phyloP scores from a whole-genome alignment of 2,888 invertebrate genomes.

The Drosophila lutescens region DNA sequence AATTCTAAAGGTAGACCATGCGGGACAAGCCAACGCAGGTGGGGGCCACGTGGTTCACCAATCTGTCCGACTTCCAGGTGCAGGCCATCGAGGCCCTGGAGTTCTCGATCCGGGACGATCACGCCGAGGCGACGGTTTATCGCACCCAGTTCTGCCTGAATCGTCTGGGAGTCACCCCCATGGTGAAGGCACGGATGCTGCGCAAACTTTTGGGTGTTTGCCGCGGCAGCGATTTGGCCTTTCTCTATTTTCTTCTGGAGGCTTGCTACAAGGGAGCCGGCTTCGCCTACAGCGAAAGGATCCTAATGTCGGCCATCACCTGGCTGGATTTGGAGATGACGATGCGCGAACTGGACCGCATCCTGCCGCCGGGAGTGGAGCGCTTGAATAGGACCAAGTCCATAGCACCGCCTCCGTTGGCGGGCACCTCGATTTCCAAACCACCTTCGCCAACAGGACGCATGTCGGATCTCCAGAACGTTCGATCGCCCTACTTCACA shows the following conservation, averaged over 20 bases:
- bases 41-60: conserved; percentile 36
- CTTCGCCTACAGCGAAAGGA: conserved; percentile 60
- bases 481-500: conserved; percentile 25
- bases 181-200: conserved; percentile 19
- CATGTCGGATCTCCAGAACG: not conserved
- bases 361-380: conserved; percentile 58
- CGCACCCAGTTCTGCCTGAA: conserved; percentile 42
- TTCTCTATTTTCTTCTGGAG: conserved; percentile 70
- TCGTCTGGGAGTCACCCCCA: conserved; percentile 57
- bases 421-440: not conserved
- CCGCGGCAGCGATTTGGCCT: conserved; percentile 69
- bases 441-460: not conserved
- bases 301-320: conserved; percentile 62
- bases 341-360: conserved; percentile 62
- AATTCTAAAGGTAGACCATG: not conserved
- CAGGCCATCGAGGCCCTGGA: conserved; percentile 49
- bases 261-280: conserved; percentile 51
- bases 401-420: not conserved
- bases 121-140: conserved; percentile 55
- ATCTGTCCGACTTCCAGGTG: conserved; percentile 27
- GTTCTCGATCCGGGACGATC: conserved; percentile 59
- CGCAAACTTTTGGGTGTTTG: conserved; percentile 44
- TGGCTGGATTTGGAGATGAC: conserved; percentile 68
- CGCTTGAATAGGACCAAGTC: not conserved
- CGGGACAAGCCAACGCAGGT: not conserved